These are phyloP conservation scores for Agriopis aurantiaria DNA, from an alignment of 2,888 invertebrate genomes.

Conservation along the genomic window DNA sequence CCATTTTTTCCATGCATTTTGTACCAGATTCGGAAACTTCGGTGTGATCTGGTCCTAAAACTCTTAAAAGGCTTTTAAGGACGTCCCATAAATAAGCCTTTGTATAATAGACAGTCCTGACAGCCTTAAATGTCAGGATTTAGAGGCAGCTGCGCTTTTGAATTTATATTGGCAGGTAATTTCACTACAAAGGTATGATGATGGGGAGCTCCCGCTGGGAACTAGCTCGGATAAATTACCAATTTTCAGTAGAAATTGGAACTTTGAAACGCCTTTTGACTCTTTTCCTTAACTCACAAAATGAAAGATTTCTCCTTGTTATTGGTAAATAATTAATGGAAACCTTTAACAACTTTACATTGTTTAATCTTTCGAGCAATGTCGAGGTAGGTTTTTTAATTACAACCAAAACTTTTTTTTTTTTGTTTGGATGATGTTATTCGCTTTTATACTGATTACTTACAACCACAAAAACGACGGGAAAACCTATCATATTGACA, in stretches of 20 bases:
- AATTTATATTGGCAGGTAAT: conserved; percentile 42
- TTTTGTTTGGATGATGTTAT: too few species aligned
- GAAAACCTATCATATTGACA: too few species aligned
- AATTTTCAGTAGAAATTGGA: neutral
- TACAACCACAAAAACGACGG: too few species aligned
- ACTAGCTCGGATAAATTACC: neutral
- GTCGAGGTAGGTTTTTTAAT: too few species aligned
- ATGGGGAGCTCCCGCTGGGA: conserved; percentile 5
- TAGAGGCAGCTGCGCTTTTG: conserved; percentile 35
- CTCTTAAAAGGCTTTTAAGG: conserved; percentile 24
- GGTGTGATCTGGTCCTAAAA: conserved; percentile 12
- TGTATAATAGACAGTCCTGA: conserved; percentile 34
- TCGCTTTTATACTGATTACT: too few species aligned
- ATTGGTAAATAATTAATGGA: neutral
- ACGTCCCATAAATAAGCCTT: conserved; percentile 41
- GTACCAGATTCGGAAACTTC: neutral
- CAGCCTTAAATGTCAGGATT: conserved; percentile 32
- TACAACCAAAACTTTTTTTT: too few species aligned
- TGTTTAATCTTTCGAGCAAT: too few species aligned
- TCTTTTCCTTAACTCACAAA: neutral
- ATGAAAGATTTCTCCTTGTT: neutral
- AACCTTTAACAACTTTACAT: too few species aligned
- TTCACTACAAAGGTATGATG: conserved; percentile 27
- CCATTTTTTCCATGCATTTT: neutral
- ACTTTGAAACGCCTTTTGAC: neutral